A percentile compares a stretch with the other conserved stretches of the same genome.
These are phyloP conservation scores for Danionella dracula DNA, from an alignment of 2,797 vertebrate genomes.

Conservation along the genomic window DNA sequence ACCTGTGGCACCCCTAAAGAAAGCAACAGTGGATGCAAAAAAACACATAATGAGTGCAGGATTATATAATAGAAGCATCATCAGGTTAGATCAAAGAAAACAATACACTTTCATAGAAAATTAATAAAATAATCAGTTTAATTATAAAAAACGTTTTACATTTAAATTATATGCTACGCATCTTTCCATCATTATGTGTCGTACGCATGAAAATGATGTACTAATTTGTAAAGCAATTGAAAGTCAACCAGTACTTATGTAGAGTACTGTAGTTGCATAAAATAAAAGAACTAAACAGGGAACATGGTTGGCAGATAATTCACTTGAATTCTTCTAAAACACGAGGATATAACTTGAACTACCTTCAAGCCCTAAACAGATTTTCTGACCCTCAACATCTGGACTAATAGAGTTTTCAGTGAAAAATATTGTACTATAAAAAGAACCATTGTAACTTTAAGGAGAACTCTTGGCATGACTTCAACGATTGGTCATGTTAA, in stretches of 20 bases:
- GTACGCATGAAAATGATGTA: constrained; percentile 46
- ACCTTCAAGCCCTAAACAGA: neutral
- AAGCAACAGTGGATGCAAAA: too few relatives aligned
- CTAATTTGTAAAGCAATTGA: constrained; percentile 53
- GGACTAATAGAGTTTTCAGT: neutral
- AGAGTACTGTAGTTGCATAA: neutral
- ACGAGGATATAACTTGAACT: constrained; percentile 43
- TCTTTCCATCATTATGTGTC: constrained; percentile 56
- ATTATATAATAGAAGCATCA: too few relatives aligned
- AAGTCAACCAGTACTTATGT: constrained; percentile 34
- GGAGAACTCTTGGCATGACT: too few relatives aligned
- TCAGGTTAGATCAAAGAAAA: neutral
- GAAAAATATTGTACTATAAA: too few relatives aligned
- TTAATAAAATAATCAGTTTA: constrained; percentile 71
- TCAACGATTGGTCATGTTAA: neutral
- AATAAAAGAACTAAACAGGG: constrained; percentile 1
- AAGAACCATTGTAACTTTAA: too few relatives aligned
- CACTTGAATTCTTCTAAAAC: constrained; percentile 53
- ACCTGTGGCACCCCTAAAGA: too few relatives aligned
- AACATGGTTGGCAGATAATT: constrained; percentile 43
- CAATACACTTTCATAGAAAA: constrained; percentile 37
- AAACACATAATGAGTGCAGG: too few relatives aligned
- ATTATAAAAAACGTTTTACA: constrained; percentile 76
- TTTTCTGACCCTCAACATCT: constrained; percentile 4
- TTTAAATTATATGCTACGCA: constrained; percentile 39